These are phyloP conservation scores for Sialis fuliginosa DNA, from an alignment of 2,888 invertebrate species.

Conservation along the genomic window DNA sequence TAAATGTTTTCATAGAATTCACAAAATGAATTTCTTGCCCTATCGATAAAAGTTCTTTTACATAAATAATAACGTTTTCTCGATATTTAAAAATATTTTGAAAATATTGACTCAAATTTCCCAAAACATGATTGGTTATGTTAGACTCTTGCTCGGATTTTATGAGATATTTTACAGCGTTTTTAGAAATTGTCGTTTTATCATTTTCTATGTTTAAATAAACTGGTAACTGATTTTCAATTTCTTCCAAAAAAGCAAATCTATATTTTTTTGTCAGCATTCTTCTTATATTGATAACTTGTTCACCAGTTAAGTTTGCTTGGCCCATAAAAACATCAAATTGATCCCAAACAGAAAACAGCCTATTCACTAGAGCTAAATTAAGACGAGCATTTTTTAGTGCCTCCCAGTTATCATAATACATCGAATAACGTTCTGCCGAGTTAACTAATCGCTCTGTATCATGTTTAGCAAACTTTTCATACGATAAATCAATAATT, in stretches of 20 bases:
- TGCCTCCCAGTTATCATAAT: neutral
- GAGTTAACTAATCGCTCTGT: neutral
- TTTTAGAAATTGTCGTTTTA: conserved; percentile 4
- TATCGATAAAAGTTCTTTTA: neutral
- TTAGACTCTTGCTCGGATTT: conserved; percentile 4
- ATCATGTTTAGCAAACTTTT: neutral
- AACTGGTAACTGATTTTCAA: conserved; percentile 5
- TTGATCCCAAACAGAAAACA: neutral
- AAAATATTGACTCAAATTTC: conserved; percentile 9
- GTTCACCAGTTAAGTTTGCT: neutral
- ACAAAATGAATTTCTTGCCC: neutral
- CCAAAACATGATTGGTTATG: conserved; percentile 6
- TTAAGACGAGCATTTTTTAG: neutral
- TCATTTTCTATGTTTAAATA: conserved; percentile 2
- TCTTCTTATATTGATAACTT: conserved; percentile 4
- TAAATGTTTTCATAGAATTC: conserved; percentile 4
- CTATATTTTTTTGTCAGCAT: conserved; percentile 8
- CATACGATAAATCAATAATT: too few species aligned
- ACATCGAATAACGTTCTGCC: neutral
- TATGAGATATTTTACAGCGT: conserved; percentile 4
- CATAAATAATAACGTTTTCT: neutral
- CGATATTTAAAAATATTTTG: conserved; percentile 3
- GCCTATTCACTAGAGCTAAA: neutral
- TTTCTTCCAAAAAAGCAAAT: conserved; percentile 8
- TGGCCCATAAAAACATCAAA: neutral